phyloP scores from a whole-genome alignment of 2,888 invertebrate genomes.

The Mylabris sibirica region DNA sequence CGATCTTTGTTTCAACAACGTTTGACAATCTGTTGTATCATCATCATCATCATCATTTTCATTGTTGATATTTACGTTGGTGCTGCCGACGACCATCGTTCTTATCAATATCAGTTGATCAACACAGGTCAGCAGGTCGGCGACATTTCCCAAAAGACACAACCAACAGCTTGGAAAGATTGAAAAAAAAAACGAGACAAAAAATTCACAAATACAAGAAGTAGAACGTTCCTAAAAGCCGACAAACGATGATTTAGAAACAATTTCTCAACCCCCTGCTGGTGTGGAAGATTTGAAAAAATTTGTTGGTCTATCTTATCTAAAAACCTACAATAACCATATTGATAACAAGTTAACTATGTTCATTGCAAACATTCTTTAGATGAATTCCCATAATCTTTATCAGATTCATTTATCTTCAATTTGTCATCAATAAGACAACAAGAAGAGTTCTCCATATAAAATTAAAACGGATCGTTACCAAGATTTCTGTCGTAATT shows the following conservation, averaged over 20 bases:
- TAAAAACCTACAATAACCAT: constrained; percentile 7
- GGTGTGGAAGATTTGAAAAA: not conserved
- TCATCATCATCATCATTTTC: constrained; percentile 20
- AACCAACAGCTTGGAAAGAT: not conserved
- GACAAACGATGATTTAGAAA: constrained; percentile 3
- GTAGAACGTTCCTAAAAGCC: not conserved
- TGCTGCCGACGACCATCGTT: constrained; percentile 2
- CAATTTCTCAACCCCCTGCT: constrained; percentile 6
- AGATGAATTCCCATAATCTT: constrained; percentile 8
- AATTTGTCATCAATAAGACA: constrained; percentile 9
- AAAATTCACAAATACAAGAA: not conserved
- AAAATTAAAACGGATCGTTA: constrained; percentile 6
- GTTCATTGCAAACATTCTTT: constrained; percentile 5
- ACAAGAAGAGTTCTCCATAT: not conserved
- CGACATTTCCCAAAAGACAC: constrained; percentile 8
- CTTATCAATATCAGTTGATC: not conserved
- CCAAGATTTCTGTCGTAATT: constrained; percentile 11
- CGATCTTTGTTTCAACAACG: constrained; percentile 23
- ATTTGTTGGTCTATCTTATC: not conserved
- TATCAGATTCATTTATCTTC: constrained; percentile 10
- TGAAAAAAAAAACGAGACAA: not conserved
- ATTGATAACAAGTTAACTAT: constrained; percentile 5
- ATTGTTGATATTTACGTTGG: constrained; percentile 3
- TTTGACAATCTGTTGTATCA: constrained; percentile 30
- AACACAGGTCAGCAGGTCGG: constrained; percentile 10